phyloP scores from a whole-genome alignment of 2,113 vertebrate genomes.

The Cygnus atratus region DNA sequence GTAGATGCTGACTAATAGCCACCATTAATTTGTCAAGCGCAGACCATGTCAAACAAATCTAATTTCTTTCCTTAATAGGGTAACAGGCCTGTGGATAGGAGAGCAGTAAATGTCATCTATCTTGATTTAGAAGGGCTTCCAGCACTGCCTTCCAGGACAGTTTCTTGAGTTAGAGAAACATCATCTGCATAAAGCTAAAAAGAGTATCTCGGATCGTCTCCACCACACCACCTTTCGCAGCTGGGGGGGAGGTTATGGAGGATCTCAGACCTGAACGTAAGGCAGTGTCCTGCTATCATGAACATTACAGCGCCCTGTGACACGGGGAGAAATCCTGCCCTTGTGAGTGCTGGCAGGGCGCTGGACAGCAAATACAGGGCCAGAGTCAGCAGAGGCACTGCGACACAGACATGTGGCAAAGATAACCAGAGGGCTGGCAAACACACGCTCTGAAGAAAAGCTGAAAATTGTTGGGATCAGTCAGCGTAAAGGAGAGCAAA shows the following conservation, averaged over 20 bases:
- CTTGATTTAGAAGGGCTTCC: neutral
- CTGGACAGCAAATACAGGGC: neutral
- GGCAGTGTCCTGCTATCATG: neutral
- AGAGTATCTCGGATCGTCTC: neutral
- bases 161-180: neutral
- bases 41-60: neutral
- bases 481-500: neutral
- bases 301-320: accelerated
- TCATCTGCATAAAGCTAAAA: neutral
- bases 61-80: neutral
- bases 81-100: neutral
- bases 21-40: constrained; percentile 8
- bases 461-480: neutral
- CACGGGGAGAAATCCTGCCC: neutral
- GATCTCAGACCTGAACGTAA: neutral
- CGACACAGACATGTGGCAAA: neutral
- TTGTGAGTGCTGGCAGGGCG: neutral
- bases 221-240: neutral
- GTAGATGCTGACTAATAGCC: neutral
- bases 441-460: accelerated
- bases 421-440: neutral
- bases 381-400: neutral
- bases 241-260: neutral
- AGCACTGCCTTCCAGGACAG: neutral
- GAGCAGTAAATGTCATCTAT: neutral